Evolutionary conservation across 1,140 invertebrate species (phyloP).

Genomic region (Drosophila willistoni): DNA sequence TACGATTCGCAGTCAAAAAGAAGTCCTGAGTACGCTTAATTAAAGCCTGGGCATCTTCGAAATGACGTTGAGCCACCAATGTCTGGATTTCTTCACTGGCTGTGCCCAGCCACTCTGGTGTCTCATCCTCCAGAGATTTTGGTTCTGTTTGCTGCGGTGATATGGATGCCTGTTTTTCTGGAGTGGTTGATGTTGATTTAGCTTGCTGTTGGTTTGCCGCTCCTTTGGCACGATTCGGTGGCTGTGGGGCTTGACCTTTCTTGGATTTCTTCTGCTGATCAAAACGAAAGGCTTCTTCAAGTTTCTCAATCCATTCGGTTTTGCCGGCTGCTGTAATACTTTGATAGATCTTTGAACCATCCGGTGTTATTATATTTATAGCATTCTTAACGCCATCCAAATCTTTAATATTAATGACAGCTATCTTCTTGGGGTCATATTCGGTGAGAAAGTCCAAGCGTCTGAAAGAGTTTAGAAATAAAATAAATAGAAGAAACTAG

Average conservation of each 20-base stretch:
- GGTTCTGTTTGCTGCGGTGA: conserved; percentile 65
- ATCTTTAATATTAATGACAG: conserved; percentile 97
- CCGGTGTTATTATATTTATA: conserved; percentile 97
- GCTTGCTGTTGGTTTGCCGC: conserved; percentile 84
- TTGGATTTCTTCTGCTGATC: conserved; percentile 86
- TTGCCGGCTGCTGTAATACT: conserved; percentile 93
- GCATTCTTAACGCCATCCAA: conserved; percentile 94
- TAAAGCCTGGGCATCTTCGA: conserved; percentile 95
- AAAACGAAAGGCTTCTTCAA: conserved; percentile 95
- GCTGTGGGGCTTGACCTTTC: conserved; percentile 84
- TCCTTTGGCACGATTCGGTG: conserved; percentile 85
- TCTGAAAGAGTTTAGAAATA: conserved; percentile 84
- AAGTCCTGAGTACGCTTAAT: conserved; percentile 90
- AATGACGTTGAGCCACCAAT: conserved; percentile 97
- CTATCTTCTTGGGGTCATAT: conserved; percentile 95
- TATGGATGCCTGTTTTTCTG: conserved; percentile 76
- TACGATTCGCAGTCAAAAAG: conserved; percentile 70
- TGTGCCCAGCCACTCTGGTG: conserved; percentile 95
- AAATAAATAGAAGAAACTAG: not conserved
- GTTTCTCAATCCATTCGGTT: conserved; percentile 97
- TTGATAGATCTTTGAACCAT: conserved; percentile 96
- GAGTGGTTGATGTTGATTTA: conserved; percentile 73
- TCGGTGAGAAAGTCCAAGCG: conserved; percentile 94
- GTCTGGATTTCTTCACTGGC: conserved; percentile 98
- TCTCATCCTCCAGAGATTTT: conserved; percentile 85